A percentile compares a stretch with the other conserved stretches of the same genome.
These are phyloP conservation scores for Coregonus ussuriensis DNA, from an alignment of 2,797 vertebrate species.

Conservation along the genomic window DNA sequence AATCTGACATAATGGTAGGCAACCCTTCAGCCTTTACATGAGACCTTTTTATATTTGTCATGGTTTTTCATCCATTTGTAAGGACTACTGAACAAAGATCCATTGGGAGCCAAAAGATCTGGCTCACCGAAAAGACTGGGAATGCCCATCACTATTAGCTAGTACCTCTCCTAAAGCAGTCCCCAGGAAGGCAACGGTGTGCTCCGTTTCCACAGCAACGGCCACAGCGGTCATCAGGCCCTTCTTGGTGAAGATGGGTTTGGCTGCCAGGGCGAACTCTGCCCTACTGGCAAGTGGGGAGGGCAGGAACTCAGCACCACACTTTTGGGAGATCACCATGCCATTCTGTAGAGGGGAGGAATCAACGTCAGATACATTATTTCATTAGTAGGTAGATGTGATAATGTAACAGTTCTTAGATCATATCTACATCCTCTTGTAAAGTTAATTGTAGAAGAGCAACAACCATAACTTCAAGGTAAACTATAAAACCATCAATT, in stretches of 20 bases:
- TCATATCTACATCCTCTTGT: neutral
- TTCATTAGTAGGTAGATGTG: neutral
- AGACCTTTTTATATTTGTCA: too few relatives aligned
- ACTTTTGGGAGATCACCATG: constrained; percentile 35
- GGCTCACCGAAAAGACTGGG: too few relatives aligned
- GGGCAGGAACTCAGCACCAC: constrained; percentile 80
- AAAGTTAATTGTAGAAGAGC: too few relatives aligned
- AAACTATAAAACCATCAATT: neutral
- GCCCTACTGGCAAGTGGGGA: constrained; percentile 87
- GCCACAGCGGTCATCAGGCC: constrained; percentile 83
- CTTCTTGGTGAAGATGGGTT: constrained; percentile 63
- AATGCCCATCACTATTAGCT: neutral
- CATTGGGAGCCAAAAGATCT: too few relatives aligned
- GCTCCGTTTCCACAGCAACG: constrained; percentile 81
- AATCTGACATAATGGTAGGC: too few relatives aligned
- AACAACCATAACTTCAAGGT: neutral
- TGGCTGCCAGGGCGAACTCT: constrained; percentile 69
- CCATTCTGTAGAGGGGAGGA: constrained; percentile 14
- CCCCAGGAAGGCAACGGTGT: constrained; percentile 88
- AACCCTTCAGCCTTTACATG: too few relatives aligned
- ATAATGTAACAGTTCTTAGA: neutral
- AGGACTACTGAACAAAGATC: too few relatives aligned
- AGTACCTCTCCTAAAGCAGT: constrained; percentile 79
- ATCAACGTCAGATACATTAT: neutral
- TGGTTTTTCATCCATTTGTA: too few relatives aligned